phyloP scores from a whole-genome alignment of 2,113 vertebrate genomes.

The Psilopsiagon aurifrons region DNA sequence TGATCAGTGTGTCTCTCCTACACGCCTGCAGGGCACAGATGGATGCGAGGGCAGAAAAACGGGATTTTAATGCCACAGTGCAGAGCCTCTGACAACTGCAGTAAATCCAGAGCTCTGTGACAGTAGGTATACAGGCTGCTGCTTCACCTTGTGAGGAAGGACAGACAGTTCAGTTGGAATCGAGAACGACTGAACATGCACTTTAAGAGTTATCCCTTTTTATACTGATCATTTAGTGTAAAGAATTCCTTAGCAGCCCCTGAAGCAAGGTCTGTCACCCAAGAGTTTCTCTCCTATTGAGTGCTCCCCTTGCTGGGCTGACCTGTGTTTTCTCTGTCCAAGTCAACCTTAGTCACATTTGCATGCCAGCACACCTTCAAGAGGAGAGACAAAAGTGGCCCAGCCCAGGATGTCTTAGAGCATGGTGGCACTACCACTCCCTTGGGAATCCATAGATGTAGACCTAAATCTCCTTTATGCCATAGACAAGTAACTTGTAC shows the following conservation, averaged over 20 bases:
- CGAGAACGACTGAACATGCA: neutral
- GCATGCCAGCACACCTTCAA: neutral
- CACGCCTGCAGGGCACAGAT: neutral
- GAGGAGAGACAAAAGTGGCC: neutral
- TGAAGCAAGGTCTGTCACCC: neutral
- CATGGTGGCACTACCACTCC: neutral
- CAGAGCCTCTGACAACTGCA: neutral
- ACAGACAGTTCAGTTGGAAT: neutral
- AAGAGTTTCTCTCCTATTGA: neutral
- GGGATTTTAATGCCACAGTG: neutral
- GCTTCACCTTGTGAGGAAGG: neutral
- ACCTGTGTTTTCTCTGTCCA: neutral
- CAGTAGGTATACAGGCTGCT: neutral
- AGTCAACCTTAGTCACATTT: neutral
- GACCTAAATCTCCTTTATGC: neutral
- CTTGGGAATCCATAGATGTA: neutral
- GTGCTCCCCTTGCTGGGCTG: neutral
- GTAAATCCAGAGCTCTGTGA: neutral
- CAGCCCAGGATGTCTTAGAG: neutral
- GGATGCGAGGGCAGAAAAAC: neutral
- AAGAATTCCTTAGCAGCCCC: neutral
- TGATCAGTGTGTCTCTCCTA: neutral
- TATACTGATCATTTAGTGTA: neutral
- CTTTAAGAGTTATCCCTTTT: neutral
- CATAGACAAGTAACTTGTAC: neutral